phyloP scores from a whole-genome alignment of 2,797 vertebrate species.

The Enteromius fasciolatus region DNA sequence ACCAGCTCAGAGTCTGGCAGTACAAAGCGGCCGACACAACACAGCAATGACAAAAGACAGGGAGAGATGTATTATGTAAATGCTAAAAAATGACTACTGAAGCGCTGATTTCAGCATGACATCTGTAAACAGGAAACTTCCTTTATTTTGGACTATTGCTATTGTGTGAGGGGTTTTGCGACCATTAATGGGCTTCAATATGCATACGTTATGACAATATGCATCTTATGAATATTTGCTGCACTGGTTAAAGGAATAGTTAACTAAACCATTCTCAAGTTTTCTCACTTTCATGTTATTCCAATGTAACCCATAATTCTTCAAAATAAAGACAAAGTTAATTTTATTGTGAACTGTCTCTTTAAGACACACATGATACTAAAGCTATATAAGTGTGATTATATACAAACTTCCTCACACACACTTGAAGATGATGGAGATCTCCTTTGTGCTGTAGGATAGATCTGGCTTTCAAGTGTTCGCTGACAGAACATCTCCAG shows the following conservation, averaged over 20 bases:
- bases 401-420: neutral
- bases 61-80: constrained; percentile 18
- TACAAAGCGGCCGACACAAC: constrained; percentile 3
- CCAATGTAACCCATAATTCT: neutral
- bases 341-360: neutral
- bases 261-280: neutral
- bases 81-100: neutral
- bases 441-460: neutral
- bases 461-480: constrained; percentile 20
- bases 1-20: constrained; percentile 5
- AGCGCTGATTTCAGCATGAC: neutral
- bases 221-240: neutral
- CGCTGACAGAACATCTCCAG: constrained; percentile 36
- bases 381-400: neutral
- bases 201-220: too few relatives aligned
- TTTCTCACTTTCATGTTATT: neutral
- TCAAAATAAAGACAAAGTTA: neutral
- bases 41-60: constrained; percentile 11
- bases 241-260: neutral
- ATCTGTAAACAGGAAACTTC: constrained; percentile 5
- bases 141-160: neutral
- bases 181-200: constrained; percentile 4
- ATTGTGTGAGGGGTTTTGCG: neutral
- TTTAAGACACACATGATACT: neutral
- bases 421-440: neutral